Percentiles rank a stretch among this genome's conserved stretches.
phyloP scores from a whole-genome alignment of 2,888 invertebrate genomes.

The Ceriagrion tenellum region DNA sequence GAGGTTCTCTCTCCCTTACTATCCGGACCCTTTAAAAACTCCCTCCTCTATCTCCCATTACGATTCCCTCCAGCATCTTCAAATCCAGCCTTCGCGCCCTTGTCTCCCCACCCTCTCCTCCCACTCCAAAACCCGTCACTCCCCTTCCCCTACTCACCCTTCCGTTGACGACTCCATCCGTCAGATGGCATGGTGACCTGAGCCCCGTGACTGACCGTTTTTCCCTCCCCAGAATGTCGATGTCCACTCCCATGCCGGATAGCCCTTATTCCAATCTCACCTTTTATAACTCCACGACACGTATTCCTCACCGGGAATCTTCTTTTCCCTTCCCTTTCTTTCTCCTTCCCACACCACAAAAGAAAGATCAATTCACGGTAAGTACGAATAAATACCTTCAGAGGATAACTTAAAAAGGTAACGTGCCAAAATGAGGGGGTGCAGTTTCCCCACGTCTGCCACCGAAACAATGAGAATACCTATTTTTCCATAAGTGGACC shows the following conservation, averaged over 20 bases:
- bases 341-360: background rate
- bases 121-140: background rate
- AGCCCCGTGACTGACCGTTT: slow-evolving; percentile 21
- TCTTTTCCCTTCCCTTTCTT: background rate
- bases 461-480: no score
- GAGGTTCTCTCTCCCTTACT: background rate
- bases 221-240: background rate
- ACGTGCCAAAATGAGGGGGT: no score
- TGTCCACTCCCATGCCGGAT: slow-evolving; percentile 26
- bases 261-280: slow-evolving; percentile 28
- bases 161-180: slow-evolving; percentile 22
- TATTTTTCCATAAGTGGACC: no score
- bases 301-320: background rate
- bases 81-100: background rate
- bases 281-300: slow-evolving; percentile 7
- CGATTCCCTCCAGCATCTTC: slow-evolving; percentile 19
- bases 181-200: background rate
- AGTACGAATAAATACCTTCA: no score
- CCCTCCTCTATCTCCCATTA: slow-evolving; percentile 27
- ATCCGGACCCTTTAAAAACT: background rate
- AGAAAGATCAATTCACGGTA: no score
- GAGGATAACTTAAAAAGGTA: no score
- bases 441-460: no score
- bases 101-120: background rate
- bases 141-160: background rate